A percentile compares a stretch with the other conserved stretches of the same genome.
Evolutionary conservation across 2,113 vertebrate genomes (phyloP).

Genomic region (Cyprinus carpio): DNA sequence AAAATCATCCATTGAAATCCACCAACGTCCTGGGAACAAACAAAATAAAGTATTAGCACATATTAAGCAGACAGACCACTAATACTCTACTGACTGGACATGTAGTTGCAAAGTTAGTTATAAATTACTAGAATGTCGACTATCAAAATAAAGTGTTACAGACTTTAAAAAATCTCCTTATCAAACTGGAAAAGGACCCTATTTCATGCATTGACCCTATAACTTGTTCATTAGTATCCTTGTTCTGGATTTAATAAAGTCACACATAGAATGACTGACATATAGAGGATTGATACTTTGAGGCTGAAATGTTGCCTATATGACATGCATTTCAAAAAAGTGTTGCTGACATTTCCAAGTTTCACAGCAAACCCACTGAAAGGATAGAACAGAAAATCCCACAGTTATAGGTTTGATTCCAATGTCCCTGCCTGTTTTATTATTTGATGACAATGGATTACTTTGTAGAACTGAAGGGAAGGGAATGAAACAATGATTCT

Average conservation of each 20-base stretch:
- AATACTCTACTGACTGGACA: too few relatives aligned
- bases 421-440: conserved; percentile 46
- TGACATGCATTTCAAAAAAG: conserved; percentile 1
- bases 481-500: conserved; percentile 47
- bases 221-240: neutral
- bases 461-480: conserved; percentile 50
- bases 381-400: conserved; percentile 22
- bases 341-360: neutral
- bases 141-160: too few relatives aligned
- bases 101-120: too few relatives aligned
- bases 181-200: neutral
- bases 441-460: conserved; percentile 54
- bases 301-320: conserved; percentile 14
- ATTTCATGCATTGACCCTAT: neutral
- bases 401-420: conserved; percentile 39
- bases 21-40: neutral
- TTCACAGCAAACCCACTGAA: neutral
- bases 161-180: neutral
- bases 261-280: neutral
- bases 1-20: neutral
- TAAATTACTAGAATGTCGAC: too few relatives aligned
- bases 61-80: too few relatives aligned
- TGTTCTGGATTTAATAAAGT: conserved; percentile 2
- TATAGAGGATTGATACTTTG: neutral
- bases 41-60: too few relatives aligned